Conservation (phyloP, 2,113 vertebrate species). For the Pseudorasbora parva region DNA sequence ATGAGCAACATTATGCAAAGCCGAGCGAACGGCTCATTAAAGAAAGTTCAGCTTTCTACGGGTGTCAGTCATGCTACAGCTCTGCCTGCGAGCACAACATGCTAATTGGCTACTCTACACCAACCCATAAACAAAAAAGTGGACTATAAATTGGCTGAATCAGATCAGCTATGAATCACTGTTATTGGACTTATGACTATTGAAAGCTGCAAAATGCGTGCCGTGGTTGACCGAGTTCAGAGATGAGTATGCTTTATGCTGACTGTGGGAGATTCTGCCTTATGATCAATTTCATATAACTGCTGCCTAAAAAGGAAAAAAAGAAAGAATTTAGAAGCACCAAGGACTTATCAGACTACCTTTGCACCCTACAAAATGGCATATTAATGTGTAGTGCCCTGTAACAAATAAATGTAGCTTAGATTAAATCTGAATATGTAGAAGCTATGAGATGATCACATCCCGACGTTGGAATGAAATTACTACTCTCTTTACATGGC, state of each 20-base stretch:
- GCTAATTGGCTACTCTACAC: slow-evolving; percentile 33
- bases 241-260: neutral
- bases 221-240: neutral
- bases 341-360: too few species aligned
- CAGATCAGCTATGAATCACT: slow-evolving; percentile 39
- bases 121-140: slow-evolving; percentile 16
- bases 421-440: too few species aligned
- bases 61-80: slow-evolving; percentile 24
- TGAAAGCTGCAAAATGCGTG: slow-evolving; percentile 9
- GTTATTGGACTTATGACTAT: slow-evolving; percentile 32
- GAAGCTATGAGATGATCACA: too few species aligned
- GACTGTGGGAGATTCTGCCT: neutral
- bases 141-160: slow-evolving; percentile 36
- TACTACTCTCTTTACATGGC: too few species aligned
- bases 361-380: neutral
- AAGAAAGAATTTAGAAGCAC: neutral
- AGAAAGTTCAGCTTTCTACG: slow-evolving; percentile 12
- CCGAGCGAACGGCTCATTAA: slow-evolving; percentile 22
- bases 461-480: too few species aligned
- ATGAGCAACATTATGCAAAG: slow-evolving; percentile 22
- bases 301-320: neutral
- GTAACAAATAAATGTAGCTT: neutral
- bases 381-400: neutral
- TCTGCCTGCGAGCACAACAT: slow-evolving; percentile 21
- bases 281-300: neutral